phyloP scores from a whole-genome alignment of 1,140 invertebrate genomes.

The Planococcus citri region DNA sequence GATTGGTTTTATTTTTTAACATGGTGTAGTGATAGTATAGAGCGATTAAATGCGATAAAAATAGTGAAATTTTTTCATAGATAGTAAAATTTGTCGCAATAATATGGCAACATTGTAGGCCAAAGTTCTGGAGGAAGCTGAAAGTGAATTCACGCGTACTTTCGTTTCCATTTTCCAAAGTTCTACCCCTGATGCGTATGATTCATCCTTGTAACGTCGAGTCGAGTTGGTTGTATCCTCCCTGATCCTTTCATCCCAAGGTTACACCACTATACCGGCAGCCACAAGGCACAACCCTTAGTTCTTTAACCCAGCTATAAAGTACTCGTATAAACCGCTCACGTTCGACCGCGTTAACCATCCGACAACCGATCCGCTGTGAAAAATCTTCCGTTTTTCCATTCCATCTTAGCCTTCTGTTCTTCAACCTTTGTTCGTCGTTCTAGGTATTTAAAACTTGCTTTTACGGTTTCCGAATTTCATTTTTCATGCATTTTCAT shows the following conservation, averaged over 20 bases:
- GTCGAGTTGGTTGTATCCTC: not conserved
- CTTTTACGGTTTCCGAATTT: not conserved
- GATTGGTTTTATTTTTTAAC: no score
- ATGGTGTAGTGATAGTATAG: no score
- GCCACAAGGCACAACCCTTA: not conserved
- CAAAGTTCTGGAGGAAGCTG: not conserved
- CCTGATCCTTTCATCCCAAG: constrained; percentile 1
- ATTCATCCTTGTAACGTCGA: not conserved
- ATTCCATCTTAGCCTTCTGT: not conserved
- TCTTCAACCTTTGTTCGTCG: constrained; percentile 5
- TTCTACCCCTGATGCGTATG: not conserved
- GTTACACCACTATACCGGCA: not conserved
- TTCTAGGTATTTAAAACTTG: not conserved
- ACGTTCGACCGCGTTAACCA: constrained; percentile 5
- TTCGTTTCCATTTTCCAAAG: not conserved
- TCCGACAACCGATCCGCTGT: not conserved
- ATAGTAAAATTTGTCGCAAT: not conserved
- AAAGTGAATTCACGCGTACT: no score
- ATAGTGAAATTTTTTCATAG: no score
- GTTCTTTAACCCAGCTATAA: not conserved
- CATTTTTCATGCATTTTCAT: no score
- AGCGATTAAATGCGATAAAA: no score
- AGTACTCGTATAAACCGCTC: no score
- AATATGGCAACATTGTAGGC: not conserved
- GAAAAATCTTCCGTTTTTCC: constrained; percentile 7